Conservation (phyloP, 2,888 invertebrate genomes). For the Nomada hirtipes region DNA sequence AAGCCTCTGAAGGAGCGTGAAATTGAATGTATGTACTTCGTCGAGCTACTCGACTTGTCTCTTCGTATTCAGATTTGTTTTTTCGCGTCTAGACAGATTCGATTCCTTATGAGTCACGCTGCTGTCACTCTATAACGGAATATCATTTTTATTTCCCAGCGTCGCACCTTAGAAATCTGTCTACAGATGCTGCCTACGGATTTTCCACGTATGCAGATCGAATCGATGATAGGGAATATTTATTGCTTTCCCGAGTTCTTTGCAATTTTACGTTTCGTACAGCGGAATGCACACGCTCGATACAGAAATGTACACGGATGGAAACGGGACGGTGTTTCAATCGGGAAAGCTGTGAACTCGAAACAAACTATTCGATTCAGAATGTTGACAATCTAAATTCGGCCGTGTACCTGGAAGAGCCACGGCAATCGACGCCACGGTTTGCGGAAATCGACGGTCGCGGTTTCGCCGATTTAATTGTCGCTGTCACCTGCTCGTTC, state of each 20-base stretch:
- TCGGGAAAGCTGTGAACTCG: neutral
- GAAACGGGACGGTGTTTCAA: neutral
- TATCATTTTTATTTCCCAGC: no score
- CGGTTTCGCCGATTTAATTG: constrained; percentile 43
- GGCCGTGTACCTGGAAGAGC: neutral
- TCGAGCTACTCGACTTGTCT: neutral
- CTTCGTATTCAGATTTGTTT: constrained; percentile 5
- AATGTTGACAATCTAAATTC: neutral
- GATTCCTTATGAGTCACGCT: neutral
- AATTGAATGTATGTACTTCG: constrained; percentile 33
- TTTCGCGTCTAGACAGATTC: constrained; percentile 24
- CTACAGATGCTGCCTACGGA: no score
- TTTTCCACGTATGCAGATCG: no score
- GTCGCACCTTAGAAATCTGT: no score
- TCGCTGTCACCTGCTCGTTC: constrained; percentile 3
- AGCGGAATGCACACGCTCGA: neutral
- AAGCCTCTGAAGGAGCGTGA: constrained; percentile 26
- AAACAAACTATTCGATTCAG: neutral
- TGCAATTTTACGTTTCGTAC: neutral
- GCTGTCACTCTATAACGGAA: neutral
- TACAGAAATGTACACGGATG: no score
- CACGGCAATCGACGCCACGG: constrained; percentile 8
- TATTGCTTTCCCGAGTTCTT: neutral
- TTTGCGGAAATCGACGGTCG: constrained; percentile 33
- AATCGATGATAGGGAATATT: neutral